Conservation (phyloP, 2,113 vertebrate species). For the Notechis scutatus region DNA sequence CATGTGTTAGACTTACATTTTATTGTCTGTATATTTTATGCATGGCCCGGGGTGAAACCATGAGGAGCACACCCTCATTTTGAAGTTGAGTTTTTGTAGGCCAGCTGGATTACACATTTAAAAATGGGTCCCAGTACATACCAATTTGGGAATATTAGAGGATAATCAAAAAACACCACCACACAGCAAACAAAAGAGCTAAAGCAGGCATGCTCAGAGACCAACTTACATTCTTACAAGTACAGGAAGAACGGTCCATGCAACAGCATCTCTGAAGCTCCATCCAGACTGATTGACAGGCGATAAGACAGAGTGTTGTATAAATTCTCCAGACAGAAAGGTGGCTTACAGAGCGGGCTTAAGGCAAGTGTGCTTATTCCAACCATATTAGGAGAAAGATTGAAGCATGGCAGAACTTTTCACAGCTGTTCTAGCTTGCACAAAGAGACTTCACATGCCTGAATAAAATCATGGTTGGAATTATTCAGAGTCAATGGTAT, state of each 20-base stretch:
- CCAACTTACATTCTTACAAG: background rate
- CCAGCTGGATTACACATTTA: background rate
- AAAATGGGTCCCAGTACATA: background rate
- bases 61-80: background rate
- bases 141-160: background rate
- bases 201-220: background rate
- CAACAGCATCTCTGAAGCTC: background rate
- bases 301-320: background rate
- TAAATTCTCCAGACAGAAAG: background rate
- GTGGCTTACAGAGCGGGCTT: background rate
- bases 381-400: background rate
- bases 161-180: background rate
- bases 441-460: background rate
- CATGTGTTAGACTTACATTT: background rate
- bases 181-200: background rate
- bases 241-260: background rate
- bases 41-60: background rate
- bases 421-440: background rate
- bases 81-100: background rate
- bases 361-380: background rate
- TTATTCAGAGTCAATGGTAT: background rate
- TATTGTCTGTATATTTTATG: constrained; percentile 2
- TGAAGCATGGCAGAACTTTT: background rate
- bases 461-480: background rate
- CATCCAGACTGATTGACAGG: background rate